Base-by-base conservation (phyloP, 2,888 invertebrate species). In the Hyalella azteca region DNA sequence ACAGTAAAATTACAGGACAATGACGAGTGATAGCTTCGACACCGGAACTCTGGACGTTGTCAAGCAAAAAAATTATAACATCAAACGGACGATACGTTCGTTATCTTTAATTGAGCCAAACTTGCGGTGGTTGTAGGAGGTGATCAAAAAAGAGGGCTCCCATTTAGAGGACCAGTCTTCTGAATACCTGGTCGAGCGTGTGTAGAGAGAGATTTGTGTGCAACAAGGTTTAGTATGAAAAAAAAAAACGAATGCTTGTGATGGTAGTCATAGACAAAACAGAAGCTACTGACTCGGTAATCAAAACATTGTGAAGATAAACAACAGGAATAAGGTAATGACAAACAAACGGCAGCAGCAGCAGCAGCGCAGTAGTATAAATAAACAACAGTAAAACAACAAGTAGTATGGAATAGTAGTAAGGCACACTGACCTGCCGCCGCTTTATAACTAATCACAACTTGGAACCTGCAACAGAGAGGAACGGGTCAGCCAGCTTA, bases 371-470 rank as follows among this genome's bases (percentile, higher is more conserved):
- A 41, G 75, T 45, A 75, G 11, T 26, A 59, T 11, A 15, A 59
- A 45, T 75, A 22, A 78, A 78, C 60, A 59, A 78, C 50, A 78
- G 60, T 48, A 77, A 77, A 50, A 49, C 78, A 78, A 78, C 59
- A 45, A 78, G 45, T 41, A 78, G 66, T 79, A 79, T 73, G 73
- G 73, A 41, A n/a, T n/a, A n/a, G 66, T 36, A 78, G 41, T 66
- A 50, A 73, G 79, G 73, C 79, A 45, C 73, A 79, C 79, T 79
- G 79, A 79, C 79, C 79, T 79, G 79, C 32, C 73, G 79, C 49
- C 39, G 73, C 48, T 45, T 13, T 66, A 60, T 32, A 78, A 60
- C 66, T 66, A 66, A 66, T 66, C 36, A 66, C 66, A 66, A 66
- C 66, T 66, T 66, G 45, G 75, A 15, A 75, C 75, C 75, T 75